Conservation (phyloP, 2,797 vertebrate genomes). For the Spondyliosoma cantharus region DNA sequence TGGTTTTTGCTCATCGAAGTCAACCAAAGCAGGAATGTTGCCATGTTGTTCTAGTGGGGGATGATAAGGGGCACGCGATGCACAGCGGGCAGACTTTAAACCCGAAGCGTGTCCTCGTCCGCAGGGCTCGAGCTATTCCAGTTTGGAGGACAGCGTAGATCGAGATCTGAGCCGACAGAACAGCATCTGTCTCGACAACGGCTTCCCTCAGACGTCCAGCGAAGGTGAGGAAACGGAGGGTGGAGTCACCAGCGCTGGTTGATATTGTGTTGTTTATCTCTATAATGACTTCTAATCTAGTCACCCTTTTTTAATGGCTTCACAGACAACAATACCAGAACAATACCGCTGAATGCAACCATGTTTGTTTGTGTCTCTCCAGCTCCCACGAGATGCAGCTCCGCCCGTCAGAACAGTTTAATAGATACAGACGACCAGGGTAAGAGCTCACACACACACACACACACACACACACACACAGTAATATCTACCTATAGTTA, state of each 20-base stretch:
- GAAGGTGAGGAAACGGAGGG: constrained; percentile 53
- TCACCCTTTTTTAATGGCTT: not conserved
- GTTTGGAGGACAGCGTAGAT: constrained; percentile 72
- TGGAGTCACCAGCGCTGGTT: not conserved
- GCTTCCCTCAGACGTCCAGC: constrained; percentile 16
- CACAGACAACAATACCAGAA: too few species aligned
- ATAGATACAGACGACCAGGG: constrained; percentile 45
- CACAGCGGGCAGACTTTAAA: not conserved
- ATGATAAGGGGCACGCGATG: not conserved
- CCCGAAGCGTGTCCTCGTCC: constrained; percentile 9
- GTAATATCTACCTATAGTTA: not conserved
- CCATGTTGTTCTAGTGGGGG: not conserved
- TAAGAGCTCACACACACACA: not conserved
- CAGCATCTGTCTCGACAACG: constrained; percentile 3
- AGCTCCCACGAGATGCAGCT: constrained; percentile 48
- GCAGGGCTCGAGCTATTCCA: constrained; percentile 80
- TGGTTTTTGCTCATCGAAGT: not conserved
- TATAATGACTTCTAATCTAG: too few species aligned
- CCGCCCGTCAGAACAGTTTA: constrained; percentile 34
- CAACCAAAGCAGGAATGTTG: not conserved
- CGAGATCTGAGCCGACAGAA: constrained; percentile 15
- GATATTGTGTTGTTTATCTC: not conserved
- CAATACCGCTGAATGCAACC: not conserved
- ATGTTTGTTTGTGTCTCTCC: constrained; percentile 7
- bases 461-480: constrained; percentile 1